Conservation (phyloP, 2,797 vertebrate genomes). For the Hydrocynus forskahlii region DNA sequence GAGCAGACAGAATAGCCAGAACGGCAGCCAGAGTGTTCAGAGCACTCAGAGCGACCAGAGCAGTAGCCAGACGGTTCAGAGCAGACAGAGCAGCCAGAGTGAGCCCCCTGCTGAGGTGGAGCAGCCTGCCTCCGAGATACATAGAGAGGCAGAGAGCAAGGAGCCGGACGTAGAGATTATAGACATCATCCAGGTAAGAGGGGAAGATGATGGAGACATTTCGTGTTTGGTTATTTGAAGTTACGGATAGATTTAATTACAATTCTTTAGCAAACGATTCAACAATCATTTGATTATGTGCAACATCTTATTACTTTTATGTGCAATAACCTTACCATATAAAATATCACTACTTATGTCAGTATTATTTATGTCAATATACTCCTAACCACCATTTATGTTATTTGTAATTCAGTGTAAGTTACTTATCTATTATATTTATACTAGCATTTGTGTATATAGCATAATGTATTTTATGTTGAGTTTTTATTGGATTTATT, state of each 20-base stretch:
- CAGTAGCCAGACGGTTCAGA: constrained; percentile 31
- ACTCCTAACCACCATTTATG: too few species aligned
- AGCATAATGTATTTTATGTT: too few species aligned
- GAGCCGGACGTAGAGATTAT: constrained; percentile 47
- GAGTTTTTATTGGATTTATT: too few species aligned
- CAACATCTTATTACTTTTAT: too few species aligned
- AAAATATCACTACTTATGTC: too few species aligned
- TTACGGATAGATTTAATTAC: neutral
- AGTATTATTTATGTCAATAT: too few species aligned
- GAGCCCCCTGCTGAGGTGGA: constrained; percentile 14
- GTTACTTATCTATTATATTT: too few species aligned
- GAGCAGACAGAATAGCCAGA: constrained; percentile 42
- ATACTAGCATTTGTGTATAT: too few species aligned
- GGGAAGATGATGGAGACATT: neutral
- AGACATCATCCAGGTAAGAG: constrained; percentile 55
- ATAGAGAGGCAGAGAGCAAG: constrained; percentile 39
- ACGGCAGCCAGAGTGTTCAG: constrained; percentile 17
- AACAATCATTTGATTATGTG: too few species aligned
- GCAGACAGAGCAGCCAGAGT: constrained; percentile 25
- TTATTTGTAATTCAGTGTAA: too few species aligned
- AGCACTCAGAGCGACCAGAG: constrained; percentile 47
- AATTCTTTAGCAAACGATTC: too few species aligned
- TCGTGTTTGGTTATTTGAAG: constrained; percentile 1
- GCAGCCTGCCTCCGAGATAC: neutral
- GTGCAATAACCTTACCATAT: too few species aligned